Percentiles rank a stretch among this genome's conserved stretches.
phyloP scores from a whole-genome alignment of 2,888 invertebrate genomes.

The Carcina quercana region DNA sequence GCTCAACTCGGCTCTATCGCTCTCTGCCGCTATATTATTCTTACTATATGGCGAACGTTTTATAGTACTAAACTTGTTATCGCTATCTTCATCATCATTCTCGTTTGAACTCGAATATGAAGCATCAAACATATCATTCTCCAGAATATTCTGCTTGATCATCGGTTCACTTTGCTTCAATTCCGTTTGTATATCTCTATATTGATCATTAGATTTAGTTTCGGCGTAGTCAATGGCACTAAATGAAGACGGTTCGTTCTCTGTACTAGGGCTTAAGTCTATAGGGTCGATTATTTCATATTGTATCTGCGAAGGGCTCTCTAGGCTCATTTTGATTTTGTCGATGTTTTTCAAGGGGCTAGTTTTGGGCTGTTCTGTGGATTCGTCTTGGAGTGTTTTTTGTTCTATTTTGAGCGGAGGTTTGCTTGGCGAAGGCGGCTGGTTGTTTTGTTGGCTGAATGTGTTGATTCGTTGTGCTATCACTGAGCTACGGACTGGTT shows the following conservation, averaged over 20 bases:
- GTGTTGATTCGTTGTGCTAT: slow-evolving; percentile 78
- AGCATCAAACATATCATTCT: slow-evolving; percentile 67
- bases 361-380: slow-evolving; percentile 39
- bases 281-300: slow-evolving; percentile 63
- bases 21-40: slow-evolving; percentile 43
- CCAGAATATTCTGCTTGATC: slow-evolving; percentile 68
- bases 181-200: slow-evolving; percentile 39
- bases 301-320: slow-evolving; percentile 66
- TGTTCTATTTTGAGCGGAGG: slow-evolving; percentile 24
- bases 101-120: slow-evolving; percentile 70
- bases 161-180: slow-evolving; percentile 61
- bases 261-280: slow-evolving; percentile 60
- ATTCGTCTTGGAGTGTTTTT: slow-evolving; percentile 28
- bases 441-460: slow-evolving; percentile 46
- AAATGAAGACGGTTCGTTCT: slow-evolving; percentile 50
- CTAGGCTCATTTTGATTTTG: slow-evolving; percentile 64
- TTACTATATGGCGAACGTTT: slow-evolving; percentile 80
- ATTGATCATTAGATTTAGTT: slow-evolving; percentile 28
- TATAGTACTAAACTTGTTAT: slow-evolving; percentile 82
- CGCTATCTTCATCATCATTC: slow-evolving; percentile 76
- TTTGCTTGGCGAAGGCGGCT: slow-evolving; percentile 32
- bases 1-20: slow-evolving; percentile 41
- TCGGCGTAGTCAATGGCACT: slow-evolving; percentile 51
- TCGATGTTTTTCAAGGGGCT: slow-evolving; percentile 66
- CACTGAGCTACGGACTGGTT: slow-evolving; percentile 79